Evolutionary conservation across 2,113 vertebrate genomes (phyloP).

Genomic region (Pholis gunnellus): DNA sequence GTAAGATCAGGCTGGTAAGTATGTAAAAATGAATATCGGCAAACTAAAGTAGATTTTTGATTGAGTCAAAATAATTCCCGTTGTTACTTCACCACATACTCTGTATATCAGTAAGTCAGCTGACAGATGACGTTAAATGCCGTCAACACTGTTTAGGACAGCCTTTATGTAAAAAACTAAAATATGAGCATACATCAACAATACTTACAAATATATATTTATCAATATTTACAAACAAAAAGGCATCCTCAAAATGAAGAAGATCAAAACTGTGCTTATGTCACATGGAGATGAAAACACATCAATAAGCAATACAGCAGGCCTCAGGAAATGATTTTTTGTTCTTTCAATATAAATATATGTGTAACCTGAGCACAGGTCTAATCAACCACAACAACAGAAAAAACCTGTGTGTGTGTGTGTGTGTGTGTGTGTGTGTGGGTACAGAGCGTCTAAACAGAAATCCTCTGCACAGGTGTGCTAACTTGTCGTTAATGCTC

Average conservation of each 20-base stretch:
- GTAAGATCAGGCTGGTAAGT: no score
- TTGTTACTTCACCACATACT: background rate
- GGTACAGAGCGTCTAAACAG: background rate
- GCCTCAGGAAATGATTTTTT: background rate
- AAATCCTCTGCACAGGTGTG: constrained; percentile 2
- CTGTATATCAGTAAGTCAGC: background rate
- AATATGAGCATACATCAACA: background rate
- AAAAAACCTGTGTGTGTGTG: background rate
- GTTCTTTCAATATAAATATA: background rate
- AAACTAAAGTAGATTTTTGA: no score
- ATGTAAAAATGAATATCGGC: no score
- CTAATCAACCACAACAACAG: background rate
- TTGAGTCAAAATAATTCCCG: no score
- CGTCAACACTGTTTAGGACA: background rate
- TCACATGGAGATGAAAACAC: background rate
- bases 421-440: background rate
- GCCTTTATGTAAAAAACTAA: background rate
- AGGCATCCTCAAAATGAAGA: background rate
- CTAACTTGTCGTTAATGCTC: background rate
- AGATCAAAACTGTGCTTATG: background rate
- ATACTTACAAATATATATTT: no score
- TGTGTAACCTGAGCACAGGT: background rate
- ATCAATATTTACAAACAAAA: background rate
- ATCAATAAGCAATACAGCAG: background rate
- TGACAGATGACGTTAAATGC: background rate